Evolutionary conservation across 2,113 vertebrate species (phyloP).

Genomic region (Euleptes europaea): DNA sequence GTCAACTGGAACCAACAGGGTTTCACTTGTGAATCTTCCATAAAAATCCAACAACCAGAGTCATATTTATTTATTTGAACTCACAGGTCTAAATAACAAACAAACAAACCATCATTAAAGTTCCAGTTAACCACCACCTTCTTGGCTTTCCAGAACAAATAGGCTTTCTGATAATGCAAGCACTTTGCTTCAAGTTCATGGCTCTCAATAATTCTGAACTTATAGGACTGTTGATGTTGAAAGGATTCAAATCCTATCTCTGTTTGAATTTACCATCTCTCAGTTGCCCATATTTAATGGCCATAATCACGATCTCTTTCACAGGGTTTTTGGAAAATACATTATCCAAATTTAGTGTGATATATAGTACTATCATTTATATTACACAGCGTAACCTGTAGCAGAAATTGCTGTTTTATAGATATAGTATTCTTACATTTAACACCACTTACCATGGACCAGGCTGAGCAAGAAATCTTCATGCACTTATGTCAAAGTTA

Average conservation of each 20-base stretch:
- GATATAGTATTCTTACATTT: neutral
- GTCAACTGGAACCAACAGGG: neutral
- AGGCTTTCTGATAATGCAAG: neutral
- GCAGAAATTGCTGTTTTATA: neutral
- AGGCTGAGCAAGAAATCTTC: no score
- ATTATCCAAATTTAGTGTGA: neutral
- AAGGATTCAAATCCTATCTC: no score
- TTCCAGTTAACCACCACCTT: neutral
- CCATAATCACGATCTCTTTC: no score
- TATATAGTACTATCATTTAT: neutral
- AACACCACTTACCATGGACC: no score
- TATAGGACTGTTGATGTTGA: no score
- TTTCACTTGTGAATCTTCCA: neutral
- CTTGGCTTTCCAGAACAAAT: neutral
- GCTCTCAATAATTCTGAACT: neutral
- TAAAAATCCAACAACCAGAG: neutral
- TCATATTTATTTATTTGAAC: neutral
- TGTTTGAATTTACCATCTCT: no score
- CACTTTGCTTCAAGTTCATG: neutral
- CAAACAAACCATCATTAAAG: neutral
- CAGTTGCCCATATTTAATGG: no score
- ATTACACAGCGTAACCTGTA: neutral
- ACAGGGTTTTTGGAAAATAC: no score
- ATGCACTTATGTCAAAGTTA: no score
- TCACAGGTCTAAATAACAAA: neutral